phyloP scores from a whole-genome alignment of 2,888 invertebrate genomes.

The Slavum lentiscoides region DNA sequence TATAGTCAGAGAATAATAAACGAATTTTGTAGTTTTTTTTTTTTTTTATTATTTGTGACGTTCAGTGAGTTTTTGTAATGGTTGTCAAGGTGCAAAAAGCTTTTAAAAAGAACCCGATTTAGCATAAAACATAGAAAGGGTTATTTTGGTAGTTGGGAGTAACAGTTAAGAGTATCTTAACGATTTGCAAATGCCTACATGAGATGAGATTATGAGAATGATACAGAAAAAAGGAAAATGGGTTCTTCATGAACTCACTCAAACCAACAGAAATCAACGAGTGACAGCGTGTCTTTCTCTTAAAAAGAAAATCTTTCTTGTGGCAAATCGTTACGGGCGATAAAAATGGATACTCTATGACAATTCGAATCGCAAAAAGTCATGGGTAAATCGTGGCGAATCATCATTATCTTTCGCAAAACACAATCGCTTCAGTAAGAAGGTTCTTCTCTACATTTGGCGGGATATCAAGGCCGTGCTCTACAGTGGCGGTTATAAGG shows the following conservation, averaged over 20 bases:
- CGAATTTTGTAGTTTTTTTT: neutral
- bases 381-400: neutral
- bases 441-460: neutral
- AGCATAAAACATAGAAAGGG: too few relatives aligned
- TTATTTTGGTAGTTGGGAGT: too few relatives aligned
- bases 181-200: neutral
- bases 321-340: neutral
- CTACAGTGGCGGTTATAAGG: too few relatives aligned
- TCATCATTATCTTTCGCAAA: neutral
- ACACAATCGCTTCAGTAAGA: neutral
- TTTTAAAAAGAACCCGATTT: too few relatives aligned
- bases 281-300: neutral
- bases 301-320: neutral
- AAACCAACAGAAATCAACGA: neutral
- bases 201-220: too few relatives aligned
- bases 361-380: neutral
- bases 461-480: neutral
- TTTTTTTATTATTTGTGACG: neutral
- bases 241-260: neutral
- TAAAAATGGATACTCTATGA: neutral
- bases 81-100: too few relatives aligned
- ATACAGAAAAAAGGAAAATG: neutral
- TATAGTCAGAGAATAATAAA: neutral
- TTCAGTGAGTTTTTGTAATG: slow-evolving; percentile 6
- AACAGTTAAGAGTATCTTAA: neutral